Percentiles rank a stretch among this genome's conserved stretches.
phyloP scores from a whole-genome alignment of 2,113 vertebrate species.

The Illadopsis cleaveri region DNA sequence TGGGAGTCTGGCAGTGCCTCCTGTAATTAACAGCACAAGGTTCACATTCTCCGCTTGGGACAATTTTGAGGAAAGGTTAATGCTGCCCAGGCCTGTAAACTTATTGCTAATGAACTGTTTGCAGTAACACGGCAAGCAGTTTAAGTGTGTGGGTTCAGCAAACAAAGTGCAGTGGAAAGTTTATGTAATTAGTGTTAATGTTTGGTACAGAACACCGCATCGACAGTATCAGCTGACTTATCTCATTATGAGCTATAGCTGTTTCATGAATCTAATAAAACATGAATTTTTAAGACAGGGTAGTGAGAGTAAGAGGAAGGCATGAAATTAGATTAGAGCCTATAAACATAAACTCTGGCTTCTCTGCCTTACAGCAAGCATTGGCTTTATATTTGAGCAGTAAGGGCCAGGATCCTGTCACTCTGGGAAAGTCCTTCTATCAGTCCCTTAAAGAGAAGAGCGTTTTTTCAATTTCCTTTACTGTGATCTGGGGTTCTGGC shows the following conservation, averaged over 20 bases:
- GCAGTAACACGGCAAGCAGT: not conserved
- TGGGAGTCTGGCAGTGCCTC: not conserved
- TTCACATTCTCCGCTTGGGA: slow-evolving; percentile 12
- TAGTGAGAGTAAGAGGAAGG: not conserved
- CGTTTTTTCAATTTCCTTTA: not conserved
- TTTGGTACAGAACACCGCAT: not conserved
- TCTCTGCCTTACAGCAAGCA: not conserved
- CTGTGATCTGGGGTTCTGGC: not conserved
- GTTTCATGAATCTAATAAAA: slow-evolving; percentile 23
- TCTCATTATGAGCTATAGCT: not conserved
- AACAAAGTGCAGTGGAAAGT: not conserved
- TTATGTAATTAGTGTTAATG: slow-evolving; percentile 34
- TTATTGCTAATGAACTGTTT: not conserved
- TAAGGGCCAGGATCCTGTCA: not conserved
- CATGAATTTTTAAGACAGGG: slow-evolving; percentile 23
- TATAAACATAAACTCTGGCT: slow-evolving; percentile 10
- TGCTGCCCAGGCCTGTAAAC: not conserved
- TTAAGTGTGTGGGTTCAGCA: not conserved
- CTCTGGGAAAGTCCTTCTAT: not conserved
- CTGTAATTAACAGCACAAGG: slow-evolving; percentile 30
- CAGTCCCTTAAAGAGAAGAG: not conserved
- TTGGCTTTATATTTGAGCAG: not conserved
- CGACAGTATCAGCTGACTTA: not conserved
- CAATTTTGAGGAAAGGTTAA: slow-evolving; percentile 32
- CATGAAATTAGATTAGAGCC: slow-evolving; percentile 43